Conservation (phyloP, 2,888 invertebrate species). For the Chalcis sispes region DNA sequence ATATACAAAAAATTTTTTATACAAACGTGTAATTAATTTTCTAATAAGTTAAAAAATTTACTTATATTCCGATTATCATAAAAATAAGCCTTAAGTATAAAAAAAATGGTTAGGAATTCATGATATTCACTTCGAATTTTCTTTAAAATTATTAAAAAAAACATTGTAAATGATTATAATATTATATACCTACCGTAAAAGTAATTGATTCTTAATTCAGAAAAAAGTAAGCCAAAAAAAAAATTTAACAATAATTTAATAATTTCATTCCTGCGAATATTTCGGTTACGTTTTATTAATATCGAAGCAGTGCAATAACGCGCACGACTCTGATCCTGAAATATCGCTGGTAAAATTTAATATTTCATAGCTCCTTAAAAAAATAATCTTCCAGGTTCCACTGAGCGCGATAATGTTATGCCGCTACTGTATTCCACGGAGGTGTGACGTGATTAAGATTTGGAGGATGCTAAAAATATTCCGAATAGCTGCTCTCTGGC, state of each 20-base stretch:
- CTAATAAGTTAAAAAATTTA: too few species aligned
- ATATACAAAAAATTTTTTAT: too few species aligned
- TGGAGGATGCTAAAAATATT: slow-evolving; percentile 57
- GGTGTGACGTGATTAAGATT: slow-evolving; percentile 59
- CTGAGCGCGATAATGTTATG: slow-evolving; percentile 55
- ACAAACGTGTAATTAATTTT: too few species aligned
- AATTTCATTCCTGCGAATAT: slow-evolving; percentile 12
- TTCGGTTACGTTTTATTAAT: slow-evolving; percentile 54
- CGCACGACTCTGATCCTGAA: slow-evolving; percentile 55
- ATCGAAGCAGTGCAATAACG: slow-evolving; percentile 20
- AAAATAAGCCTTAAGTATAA: too few species aligned
- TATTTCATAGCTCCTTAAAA: slow-evolving; percentile 57
- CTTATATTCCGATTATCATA: too few species aligned
- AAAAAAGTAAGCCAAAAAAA: too few species aligned
- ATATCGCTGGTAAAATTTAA: slow-evolving; percentile 58
- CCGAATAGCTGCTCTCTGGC: slow-evolving; percentile 39
- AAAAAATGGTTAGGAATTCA: too few species aligned
- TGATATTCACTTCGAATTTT: too few species aligned
- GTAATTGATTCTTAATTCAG: too few species aligned
- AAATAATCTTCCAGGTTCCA: slow-evolving; percentile 45
- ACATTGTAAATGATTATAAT: too few species aligned
- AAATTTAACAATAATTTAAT: slow-evolving; percentile 25
- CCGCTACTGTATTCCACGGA: slow-evolving; percentile 58
- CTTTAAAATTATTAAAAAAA: too few species aligned
- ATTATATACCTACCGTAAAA: too few species aligned